Percentiles rank a stretch among this genome's conserved stretches.
These are phyloP conservation scores for Oasisia sp. DNA, from an alignment of 2,888 invertebrate genomes.

Conservation along the genomic window DNA sequence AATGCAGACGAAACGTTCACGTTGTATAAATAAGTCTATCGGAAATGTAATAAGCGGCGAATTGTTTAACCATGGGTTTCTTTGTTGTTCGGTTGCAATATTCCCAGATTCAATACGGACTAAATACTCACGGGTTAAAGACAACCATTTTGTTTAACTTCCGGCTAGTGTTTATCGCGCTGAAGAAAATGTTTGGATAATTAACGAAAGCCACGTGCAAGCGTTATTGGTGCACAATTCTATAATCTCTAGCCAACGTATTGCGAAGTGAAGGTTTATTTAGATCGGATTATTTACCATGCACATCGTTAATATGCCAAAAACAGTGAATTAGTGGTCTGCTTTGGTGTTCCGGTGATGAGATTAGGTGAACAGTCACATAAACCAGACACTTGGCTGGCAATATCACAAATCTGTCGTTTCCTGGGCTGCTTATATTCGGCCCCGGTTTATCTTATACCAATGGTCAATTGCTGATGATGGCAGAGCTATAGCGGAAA, in stretches of 20 bases:
- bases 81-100: no score
- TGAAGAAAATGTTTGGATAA: no score
- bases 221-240: neutral
- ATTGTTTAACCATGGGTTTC: no score
- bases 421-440: neutral
- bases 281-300: constrained; percentile 2
- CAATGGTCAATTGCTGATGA: neutral
- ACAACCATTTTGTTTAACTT: no score
- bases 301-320: neutral
- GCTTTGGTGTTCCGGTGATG: neutral
- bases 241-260: neutral
- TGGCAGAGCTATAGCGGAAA: neutral
- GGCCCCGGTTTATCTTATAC: constrained; percentile 2
- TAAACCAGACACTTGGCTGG: neutral
- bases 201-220: no score
- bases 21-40: no score
- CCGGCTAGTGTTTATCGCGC: no score
- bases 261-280: neutral
- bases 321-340: neutral
- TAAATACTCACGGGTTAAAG: no score
- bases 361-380: neutral
- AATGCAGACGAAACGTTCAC: no score
- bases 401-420: neutral
- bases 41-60: no score
- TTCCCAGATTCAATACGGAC: no score